A percentile compares a stretch with the other conserved stretches of the same genome.
Evolutionary conservation across 2,797 vertebrate species (phyloP).

Genomic region (Esox masquinongy): DNA sequence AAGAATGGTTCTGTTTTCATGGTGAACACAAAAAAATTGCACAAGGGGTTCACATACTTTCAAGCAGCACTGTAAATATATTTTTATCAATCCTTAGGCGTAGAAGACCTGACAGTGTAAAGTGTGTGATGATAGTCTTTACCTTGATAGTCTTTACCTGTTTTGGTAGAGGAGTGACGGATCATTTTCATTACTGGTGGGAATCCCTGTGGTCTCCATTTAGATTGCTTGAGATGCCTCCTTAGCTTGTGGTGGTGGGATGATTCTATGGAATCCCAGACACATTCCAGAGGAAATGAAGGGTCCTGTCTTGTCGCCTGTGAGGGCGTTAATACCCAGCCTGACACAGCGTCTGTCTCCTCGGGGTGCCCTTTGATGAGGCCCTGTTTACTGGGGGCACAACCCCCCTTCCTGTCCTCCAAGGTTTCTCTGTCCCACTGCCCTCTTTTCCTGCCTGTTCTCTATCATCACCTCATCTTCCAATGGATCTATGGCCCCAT

Average conservation of each 20-base stretch:
- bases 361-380: slow-evolving; percentile 68
- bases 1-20: too few species aligned
- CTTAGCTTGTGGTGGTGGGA: slow-evolving; percentile 54
- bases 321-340: slow-evolving; percentile 71
- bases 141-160: too few species aligned
- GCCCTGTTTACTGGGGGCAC: slow-evolving; percentile 64
- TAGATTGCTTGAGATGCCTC: slow-evolving; percentile 47
- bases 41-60: too few species aligned
- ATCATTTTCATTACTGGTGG: neutral
- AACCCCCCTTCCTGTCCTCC: slow-evolving; percentile 63
- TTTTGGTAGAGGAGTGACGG: too few species aligned
- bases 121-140: too few species aligned
- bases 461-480: slow-evolving; percentile 55
- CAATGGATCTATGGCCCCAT: slow-evolving; percentile 1
- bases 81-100: too few species aligned
- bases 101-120: too few species aligned
- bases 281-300: slow-evolving; percentile 80
- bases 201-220: slow-evolving; percentile 43
- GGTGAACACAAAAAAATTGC: too few species aligned
- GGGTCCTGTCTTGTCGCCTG: slow-evolving; percentile 65
- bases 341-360: slow-evolving; percentile 65
- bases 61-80: too few species aligned
- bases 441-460: slow-evolving; percentile 21
- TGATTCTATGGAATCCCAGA: slow-evolving; percentile 66
- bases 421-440: slow-evolving; percentile 44